Conservation (phyloP, 2,888 invertebrate genomes). For the Panopea generosa region DNA sequence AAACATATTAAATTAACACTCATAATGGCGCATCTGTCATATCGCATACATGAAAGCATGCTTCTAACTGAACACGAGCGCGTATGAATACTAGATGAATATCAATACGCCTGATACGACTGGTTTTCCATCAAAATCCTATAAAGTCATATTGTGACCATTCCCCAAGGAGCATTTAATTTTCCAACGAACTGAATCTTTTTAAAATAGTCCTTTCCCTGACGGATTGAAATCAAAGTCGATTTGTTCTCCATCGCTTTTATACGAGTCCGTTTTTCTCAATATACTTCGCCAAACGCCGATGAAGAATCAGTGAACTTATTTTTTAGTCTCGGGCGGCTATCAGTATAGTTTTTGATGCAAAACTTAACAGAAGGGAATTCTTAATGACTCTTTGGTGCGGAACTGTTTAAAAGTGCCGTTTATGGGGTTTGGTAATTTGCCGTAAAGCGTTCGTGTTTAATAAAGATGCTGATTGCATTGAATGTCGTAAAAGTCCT, state of each 20-base stretch:
- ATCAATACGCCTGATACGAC: background rate
- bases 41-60: conserved; percentile 9
- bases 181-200: conserved; percentile 37
- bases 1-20: conserved; percentile 20
- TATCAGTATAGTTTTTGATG: background rate
- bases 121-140: conserved; percentile 29
- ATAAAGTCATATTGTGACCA: conserved; percentile 30
- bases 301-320: background rate
- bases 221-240: conserved; percentile 4
- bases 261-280: background rate
- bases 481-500: conserved; percentile 38
- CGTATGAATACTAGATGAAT: conserved; percentile 14
- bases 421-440: conserved; percentile 43
- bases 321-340: background rate
- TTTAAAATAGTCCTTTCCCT: conserved; percentile 17
- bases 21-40: conserved; percentile 7
- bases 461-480: conserved; percentile 18
- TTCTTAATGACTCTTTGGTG: background rate
- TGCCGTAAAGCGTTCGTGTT: conserved; percentile 52
- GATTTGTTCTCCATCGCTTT: conserved; percentile 3
- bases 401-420: conserved; percentile 1
- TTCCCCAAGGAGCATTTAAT: conserved; percentile 31
- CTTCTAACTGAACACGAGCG: background rate
- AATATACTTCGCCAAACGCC: background rate
- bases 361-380: conserved; percentile 10